phyloP scores from a whole-genome alignment of 2,797 vertebrate genomes.

The Pipistrellus pygmaeus region DNA sequence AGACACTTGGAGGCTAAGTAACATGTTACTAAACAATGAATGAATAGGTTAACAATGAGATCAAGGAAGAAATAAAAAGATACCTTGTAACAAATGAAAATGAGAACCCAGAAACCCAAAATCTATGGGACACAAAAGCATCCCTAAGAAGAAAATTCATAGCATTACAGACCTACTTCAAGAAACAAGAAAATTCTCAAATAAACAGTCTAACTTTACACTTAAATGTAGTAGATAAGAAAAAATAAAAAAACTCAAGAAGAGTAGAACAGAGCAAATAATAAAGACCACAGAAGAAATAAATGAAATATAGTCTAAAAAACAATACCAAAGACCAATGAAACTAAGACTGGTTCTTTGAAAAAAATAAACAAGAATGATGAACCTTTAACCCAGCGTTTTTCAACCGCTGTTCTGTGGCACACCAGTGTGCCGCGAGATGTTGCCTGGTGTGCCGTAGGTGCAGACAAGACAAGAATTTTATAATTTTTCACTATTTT shows the following conservation, averaged over 20 bases:
- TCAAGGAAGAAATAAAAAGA: background rate
- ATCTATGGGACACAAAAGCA: background rate
- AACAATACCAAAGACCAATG: background rate
- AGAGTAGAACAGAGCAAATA: background rate
- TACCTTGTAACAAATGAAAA: background rate
- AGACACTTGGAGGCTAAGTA: background rate
- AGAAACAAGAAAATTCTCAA: background rate
- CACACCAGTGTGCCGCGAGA: too few relatives aligned
- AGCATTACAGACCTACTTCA: background rate
- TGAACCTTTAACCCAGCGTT: background rate
- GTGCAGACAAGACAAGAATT: too few relatives aligned
- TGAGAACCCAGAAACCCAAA: background rate
- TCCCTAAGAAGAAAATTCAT: background rate
- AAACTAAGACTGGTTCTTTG: background rate
- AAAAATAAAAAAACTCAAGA: background rate
- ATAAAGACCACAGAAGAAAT: background rate
- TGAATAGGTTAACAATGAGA: background rate
- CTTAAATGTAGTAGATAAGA: background rate
- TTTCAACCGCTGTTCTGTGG: too few relatives aligned
- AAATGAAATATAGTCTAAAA: background rate
- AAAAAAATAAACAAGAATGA: background rate
- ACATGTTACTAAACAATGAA: background rate
- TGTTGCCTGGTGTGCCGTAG: too few relatives aligned
- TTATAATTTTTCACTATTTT: too few relatives aligned
- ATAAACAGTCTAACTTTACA: background rate